Conservation (phyloP, 2,888 invertebrate genomes). For the Corythucha ciliata region DNA sequence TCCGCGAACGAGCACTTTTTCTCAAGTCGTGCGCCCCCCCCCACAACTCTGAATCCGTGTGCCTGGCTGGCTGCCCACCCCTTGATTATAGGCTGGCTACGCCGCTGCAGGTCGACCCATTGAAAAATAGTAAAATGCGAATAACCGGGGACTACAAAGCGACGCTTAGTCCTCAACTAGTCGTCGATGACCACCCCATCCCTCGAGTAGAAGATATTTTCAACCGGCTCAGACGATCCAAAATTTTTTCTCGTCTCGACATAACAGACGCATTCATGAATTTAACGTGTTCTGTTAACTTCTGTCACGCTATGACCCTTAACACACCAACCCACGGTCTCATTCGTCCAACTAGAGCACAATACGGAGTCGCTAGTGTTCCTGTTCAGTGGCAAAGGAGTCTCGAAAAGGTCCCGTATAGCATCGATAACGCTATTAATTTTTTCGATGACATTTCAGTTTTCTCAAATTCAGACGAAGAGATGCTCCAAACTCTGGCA, state of each 20-base stretch:
- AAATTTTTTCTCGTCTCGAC: constrained; percentile 11
- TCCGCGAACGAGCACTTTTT: no score
- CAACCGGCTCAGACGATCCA: constrained; percentile 9
- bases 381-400: constrained; percentile 29
- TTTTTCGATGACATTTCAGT: no score
- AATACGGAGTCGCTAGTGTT: constrained; percentile 27
- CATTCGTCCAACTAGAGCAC: constrained; percentile 4
- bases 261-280: constrained; percentile 4
- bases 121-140: no score
- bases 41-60: no score
- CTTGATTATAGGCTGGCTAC: no score
- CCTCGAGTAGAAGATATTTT: constrained; percentile 18
- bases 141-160: constrained; percentile 33
- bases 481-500: neutral
- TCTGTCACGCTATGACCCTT: constrained; percentile 19
- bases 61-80: no score
- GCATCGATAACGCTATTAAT: neutral
- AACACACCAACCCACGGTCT: constrained; percentile 12
- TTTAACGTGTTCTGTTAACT: constrained; percentile 21
- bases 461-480: constrained; percentile 5
- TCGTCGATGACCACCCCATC: constrained; percentile 20
- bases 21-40: no score
- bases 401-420: neutral
- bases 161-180: constrained; percentile 26
- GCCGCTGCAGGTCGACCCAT: no score